These are phyloP conservation scores for Drosophila koepferae DNA, from an alignment of 2,888 invertebrate species.

Conservation along the genomic window DNA sequence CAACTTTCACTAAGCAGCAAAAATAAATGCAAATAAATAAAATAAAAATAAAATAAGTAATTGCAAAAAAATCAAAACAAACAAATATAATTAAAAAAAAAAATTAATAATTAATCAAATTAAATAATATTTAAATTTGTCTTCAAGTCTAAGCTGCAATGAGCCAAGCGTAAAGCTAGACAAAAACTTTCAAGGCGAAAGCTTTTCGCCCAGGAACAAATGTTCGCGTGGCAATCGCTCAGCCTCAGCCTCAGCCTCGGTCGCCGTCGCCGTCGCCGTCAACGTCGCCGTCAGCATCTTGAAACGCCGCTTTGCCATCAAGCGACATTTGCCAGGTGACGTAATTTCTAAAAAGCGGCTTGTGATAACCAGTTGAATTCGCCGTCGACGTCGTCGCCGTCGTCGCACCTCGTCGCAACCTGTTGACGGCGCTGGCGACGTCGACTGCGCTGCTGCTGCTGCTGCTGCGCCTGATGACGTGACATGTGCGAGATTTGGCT, in stretches of 20 bases:
- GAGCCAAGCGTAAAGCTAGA: not conserved
- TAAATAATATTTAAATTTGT: not conserved
- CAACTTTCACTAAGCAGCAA: slow-evolving; percentile 38
- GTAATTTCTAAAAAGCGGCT: slow-evolving; percentile 80
- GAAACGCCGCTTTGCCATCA: slow-evolving; percentile 41
- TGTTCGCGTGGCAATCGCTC: slow-evolving; percentile 5
- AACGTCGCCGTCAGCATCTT: slow-evolving; percentile 41
- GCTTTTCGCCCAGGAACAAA: slow-evolving; percentile 3
- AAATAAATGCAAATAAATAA: slow-evolving; percentile 9
- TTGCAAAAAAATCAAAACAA: not conserved
- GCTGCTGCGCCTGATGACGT: slow-evolving; percentile 63
- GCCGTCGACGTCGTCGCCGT: slow-evolving; percentile 37
- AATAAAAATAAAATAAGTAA: not conserved
- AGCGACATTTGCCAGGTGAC: slow-evolving; percentile 65
- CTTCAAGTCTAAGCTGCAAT: not conserved
- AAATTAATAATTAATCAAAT: not conserved
- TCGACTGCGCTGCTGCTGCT: slow-evolving; percentile 13
- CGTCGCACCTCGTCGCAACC: slow-evolving; percentile 67
- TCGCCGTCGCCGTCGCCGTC: slow-evolving; percentile 33
- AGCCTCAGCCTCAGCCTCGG: slow-evolving; percentile 18
- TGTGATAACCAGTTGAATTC: slow-evolving; percentile 75
- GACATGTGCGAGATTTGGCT: slow-evolving; percentile 74
- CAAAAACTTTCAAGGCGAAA: not conserved
- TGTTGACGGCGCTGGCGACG: slow-evolving; percentile 59
- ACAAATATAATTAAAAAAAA: not conserved